A percentile compares a stretch with the other conserved stretches of the same genome.
Conservation (phyloP, 2,113 vertebrate species). For the Zosterops japonicus region DNA sequence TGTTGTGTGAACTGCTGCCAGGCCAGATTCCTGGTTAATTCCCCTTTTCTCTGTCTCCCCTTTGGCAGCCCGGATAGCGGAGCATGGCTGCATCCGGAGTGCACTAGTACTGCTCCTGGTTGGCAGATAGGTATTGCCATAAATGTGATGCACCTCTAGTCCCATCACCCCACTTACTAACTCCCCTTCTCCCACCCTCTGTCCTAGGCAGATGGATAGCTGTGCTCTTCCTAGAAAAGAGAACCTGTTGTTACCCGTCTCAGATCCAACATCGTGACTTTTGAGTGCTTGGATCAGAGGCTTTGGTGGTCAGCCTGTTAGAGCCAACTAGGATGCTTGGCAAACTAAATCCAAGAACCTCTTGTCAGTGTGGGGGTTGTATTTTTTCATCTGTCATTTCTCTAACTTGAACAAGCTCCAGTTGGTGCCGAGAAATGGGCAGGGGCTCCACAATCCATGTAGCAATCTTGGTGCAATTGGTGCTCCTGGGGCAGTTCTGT, state of each 20-base stretch:
- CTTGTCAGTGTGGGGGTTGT: background rate
- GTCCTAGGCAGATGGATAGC: conserved; percentile 33
- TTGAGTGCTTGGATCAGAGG: conserved; percentile 6
- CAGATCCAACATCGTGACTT: background rate
- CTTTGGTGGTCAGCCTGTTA: background rate
- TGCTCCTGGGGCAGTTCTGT: background rate
- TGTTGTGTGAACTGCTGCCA: conserved; percentile 41
- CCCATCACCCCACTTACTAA: conserved; percentile 63
- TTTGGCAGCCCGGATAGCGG: conserved; percentile 82
- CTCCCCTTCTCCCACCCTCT: conserved; percentile 22
- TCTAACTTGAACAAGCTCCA: background rate
- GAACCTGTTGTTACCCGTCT: background rate
- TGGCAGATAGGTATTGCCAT: conserved; percentile 80
- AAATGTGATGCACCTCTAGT: conserved; percentile 75
- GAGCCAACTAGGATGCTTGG: conserved; percentile 8
- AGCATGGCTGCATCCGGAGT: conserved; percentile 79
- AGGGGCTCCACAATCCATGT: background rate
- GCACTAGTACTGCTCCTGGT: conserved; percentile 79
- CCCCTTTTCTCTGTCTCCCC: conserved; percentile 83
- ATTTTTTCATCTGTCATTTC: background rate
- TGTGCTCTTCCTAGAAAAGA: conserved; percentile 13
- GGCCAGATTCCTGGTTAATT: conserved; percentile 75
- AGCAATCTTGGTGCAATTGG: background rate
- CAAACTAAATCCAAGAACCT: conserved; percentile 1
- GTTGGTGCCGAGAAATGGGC: background rate